Conservation (phyloP, 2,797 vertebrate genomes). For the Schizopygopsis pylzovi region DNA sequence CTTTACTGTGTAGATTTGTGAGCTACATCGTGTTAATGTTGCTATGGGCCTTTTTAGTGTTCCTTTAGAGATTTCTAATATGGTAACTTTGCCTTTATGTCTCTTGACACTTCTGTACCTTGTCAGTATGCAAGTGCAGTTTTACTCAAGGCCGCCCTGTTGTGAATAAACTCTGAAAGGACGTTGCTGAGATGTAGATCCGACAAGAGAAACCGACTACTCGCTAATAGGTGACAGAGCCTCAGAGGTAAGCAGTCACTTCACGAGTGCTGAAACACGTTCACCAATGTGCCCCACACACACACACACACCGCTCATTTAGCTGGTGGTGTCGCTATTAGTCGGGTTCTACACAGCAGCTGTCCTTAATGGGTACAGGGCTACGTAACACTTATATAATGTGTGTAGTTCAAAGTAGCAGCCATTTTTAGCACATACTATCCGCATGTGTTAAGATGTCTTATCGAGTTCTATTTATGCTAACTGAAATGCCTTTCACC, state of each 20-base stretch:
- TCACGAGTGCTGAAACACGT: constrained; percentile 63
- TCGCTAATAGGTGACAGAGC: constrained; percentile 37
- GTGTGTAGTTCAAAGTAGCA: constrained; percentile 67
- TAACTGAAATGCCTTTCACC: constrained; percentile 88
- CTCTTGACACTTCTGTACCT: constrained; percentile 54
- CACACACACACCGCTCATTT: constrained; percentile 19
- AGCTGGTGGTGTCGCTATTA: constrained; percentile 29
- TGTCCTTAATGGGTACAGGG: constrained; percentile 75
- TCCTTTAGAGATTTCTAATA: constrained; percentile 59
- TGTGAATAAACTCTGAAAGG: constrained; percentile 48
- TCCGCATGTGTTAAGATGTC: constrained; percentile 75
- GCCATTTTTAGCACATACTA: constrained; percentile 66
- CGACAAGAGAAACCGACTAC: constrained; percentile 20
- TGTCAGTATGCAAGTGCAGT: constrained; percentile 53
- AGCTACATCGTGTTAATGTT: constrained; percentile 51
- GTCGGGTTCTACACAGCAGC: constrained; percentile 50
- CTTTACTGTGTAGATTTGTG: constrained; percentile 54
- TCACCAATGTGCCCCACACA: constrained; percentile 46
- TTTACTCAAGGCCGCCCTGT: constrained; percentile 50
- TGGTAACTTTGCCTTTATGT: constrained; percentile 45
- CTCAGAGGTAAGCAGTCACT: constrained; percentile 69
- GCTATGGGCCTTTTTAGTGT: constrained; percentile 47
- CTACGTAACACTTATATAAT: constrained; percentile 69
- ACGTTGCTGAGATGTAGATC: constrained; percentile 46
- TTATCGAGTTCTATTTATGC: constrained; percentile 68